Conservation (phyloP, 1,140 invertebrate species). For the Atta colombica region DNA sequence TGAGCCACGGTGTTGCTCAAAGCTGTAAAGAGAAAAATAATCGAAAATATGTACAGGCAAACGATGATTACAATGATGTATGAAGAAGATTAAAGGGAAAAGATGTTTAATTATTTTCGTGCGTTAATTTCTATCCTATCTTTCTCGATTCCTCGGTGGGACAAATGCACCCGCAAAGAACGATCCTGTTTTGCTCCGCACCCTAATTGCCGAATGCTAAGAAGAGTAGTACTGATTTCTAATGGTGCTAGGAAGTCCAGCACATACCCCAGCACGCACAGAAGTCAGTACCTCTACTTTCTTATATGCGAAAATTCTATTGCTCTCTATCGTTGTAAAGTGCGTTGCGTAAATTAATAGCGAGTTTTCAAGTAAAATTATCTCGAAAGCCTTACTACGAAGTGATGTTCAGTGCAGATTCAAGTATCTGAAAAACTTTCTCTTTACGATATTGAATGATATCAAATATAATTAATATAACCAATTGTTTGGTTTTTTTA, state of each 20-base stretch:
- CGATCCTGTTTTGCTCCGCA: not conserved
- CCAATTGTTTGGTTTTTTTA: too few species aligned
- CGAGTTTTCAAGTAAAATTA: constrained; percentile 18
- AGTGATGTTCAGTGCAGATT: not conserved
- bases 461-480: too few species aligned
- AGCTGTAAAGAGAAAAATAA: constrained; percentile 34
- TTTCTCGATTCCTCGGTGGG: not conserved
- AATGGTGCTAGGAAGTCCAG: constrained; percentile 86
- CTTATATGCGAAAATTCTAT: constrained; percentile 70
- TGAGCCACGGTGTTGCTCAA: not conserved
- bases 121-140: not conserved
- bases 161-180: not conserved
- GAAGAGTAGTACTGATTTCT: constrained; percentile 87
- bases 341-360: not conserved
- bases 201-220: constrained; percentile 75
- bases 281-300: constrained; percentile 86
- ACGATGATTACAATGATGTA: constrained; percentile 18
- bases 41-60: constrained; percentile 20
- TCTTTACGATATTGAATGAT: too few species aligned
- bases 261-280: constrained; percentile 85
- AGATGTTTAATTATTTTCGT: constrained; percentile 40
- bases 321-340: constrained; percentile 14
- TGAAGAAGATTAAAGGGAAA: constrained; percentile 13
- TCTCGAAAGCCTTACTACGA: not conserved
- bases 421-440: constrained; percentile 11